These are phyloP conservation scores for Falco concolor DNA, from an alignment of 2,797 vertebrate species.

Conservation along the genomic window DNA sequence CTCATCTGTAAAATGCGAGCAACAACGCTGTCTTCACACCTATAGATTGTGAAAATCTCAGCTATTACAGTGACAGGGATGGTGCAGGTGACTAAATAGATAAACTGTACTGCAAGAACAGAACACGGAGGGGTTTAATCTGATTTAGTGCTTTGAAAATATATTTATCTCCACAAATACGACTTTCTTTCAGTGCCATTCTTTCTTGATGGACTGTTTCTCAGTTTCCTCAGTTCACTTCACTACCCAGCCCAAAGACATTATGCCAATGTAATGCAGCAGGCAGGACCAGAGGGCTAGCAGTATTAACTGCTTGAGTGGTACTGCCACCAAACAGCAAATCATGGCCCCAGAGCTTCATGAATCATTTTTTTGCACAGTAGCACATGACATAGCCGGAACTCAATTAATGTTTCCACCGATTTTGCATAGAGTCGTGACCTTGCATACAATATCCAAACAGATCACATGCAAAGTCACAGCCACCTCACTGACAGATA, in stretches of 20 bases:
- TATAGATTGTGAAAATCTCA: neutral
- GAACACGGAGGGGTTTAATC: neutral
- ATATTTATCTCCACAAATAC: neutral
- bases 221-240: neutral
- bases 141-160: neutral
- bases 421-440: neutral
- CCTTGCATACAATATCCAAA: neutral
- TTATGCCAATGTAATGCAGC: neutral
- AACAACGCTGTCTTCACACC: neutral
- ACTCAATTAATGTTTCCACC: neutral
- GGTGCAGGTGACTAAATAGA: neutral
- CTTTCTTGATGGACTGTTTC: neutral
- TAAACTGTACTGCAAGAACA: neutral
- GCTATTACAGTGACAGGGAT: neutral
- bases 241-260: neutral
- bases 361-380: neutral
- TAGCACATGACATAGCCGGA: neutral
- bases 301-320: neutral
- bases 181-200: neutral
- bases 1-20: neutral
- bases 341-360: neutral
- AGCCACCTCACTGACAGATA: neutral
- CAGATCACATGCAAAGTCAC: neutral
- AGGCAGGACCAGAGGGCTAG: neutral
- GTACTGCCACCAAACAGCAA: neutral